phyloP scores from a whole-genome alignment of 1,140 invertebrate genomes.

The Rhynchophorus ferrugineus region DNA sequence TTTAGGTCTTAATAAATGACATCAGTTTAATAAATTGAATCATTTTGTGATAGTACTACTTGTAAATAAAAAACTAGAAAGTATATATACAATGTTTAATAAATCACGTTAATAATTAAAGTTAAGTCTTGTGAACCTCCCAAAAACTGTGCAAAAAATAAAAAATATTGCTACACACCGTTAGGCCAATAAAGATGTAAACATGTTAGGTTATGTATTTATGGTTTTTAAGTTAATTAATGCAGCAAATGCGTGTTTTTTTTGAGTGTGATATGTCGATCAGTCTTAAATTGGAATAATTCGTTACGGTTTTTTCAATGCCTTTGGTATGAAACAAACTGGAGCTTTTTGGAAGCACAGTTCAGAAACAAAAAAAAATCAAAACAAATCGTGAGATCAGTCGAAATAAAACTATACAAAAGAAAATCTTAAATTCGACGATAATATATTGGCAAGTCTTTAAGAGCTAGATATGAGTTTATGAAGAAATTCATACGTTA shows the following conservation, averaged over 20 bases:
- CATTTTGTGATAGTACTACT: too few species aligned
- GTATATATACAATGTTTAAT: conserved; percentile 32
- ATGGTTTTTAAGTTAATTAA: not conserved
- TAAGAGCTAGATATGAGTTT: conserved; percentile 3
- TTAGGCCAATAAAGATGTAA: conserved; percentile 2
- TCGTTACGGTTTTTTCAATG: not conserved
- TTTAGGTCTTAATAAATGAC: too few species aligned
- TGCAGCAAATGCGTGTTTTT: not conserved
- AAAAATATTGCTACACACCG: conserved; percentile 3
- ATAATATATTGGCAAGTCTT: not conserved
- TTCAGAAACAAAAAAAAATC: conserved; percentile 5
- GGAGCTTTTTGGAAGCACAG: not conserved
- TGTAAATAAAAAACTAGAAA: conserved; percentile 28
- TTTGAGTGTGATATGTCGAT: not conserved
- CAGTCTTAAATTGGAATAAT: too few species aligned
- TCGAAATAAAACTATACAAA: conserved; percentile 10
- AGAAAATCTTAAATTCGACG: not conserved
- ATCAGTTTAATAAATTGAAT: too few species aligned
- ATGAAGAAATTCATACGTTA: conserved; percentile 15
- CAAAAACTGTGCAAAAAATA: conserved; percentile 11
- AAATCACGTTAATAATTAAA: conserved; percentile 12
- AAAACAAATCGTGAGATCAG: not conserved
- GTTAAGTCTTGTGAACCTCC: conserved; percentile 24
- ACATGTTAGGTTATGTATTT: not conserved
- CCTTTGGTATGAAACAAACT: not conserved